phyloP scores from a whole-genome alignment of 2,888 invertebrate species.

The Chesias legatella region DNA sequence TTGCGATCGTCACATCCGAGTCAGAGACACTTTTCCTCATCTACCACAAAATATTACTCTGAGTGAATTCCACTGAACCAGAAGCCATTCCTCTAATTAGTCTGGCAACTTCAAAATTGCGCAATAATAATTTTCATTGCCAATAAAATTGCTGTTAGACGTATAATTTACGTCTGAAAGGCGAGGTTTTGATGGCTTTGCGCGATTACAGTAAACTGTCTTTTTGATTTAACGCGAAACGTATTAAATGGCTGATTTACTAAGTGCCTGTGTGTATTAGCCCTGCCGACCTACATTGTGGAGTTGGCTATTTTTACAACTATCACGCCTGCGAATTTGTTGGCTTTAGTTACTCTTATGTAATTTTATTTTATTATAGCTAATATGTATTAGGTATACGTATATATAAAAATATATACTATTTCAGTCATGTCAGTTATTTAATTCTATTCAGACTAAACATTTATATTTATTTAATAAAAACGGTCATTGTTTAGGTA shows the following conservation, averaged over 20 bases:
- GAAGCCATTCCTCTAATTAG: conserved; percentile 57
- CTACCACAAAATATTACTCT: background rate
- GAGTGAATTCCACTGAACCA: conserved; percentile 35
- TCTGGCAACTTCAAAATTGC: conserved; percentile 47
- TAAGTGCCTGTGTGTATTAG: conserved; percentile 13
- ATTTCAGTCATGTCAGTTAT: too few species aligned
- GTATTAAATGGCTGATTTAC: conserved; percentile 15
- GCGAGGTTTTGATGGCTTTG: conserved; percentile 26
- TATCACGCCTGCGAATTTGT: too few species aligned
- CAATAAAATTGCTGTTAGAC: conserved; percentile 53
- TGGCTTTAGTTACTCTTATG: too few species aligned
- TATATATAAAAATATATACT: too few species aligned
- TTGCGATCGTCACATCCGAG: too few species aligned
- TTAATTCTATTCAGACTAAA: too few species aligned
- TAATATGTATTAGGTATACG: too few species aligned
- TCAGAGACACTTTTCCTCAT: too few species aligned
- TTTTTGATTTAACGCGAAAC: conserved; percentile 15
- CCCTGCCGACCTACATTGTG: background rate
- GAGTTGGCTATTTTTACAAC: too few species aligned
- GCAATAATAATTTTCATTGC: conserved; percentile 55
- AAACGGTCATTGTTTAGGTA: too few species aligned
- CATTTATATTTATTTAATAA: too few species aligned
- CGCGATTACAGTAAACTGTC: conserved; percentile 21
- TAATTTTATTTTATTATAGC: too few species aligned
- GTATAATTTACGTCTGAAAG: conserved; percentile 42